Evolutionary conservation across 2,113 vertebrate genomes (phyloP), one percentile per base, ranked within the genome.

Genomic region (Phylloscopus trochiloides): DNA sequence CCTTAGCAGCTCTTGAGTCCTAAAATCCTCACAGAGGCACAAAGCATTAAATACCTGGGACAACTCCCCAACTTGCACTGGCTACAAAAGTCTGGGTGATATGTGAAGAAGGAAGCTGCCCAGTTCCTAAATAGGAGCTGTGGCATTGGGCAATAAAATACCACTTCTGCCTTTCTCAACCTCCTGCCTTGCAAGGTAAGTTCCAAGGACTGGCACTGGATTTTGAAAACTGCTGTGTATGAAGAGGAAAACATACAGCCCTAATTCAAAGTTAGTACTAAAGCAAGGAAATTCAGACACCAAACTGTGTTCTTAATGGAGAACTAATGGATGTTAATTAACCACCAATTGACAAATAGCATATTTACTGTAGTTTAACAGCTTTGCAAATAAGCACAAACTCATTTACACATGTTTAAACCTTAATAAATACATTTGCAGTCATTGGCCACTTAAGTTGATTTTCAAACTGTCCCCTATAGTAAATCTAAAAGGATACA

Each of bases 401-500:
- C 70, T 81, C 71, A 96, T 91, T 96, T 96, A 96, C 92, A 95
- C 92, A 90, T 83, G 77, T 96, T 97, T 97, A 97, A 96, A 94
- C 84, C 92, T 95, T 92, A 97, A 96, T 96, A 97, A 96, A 96
- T 94, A 95, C 59, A 95, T 80, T 95, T 97, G 94, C 50, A 96
- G 72, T 94, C 72, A 96, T 63, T 85, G 91, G 71, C 74, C 62
- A 38, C 81, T 97, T 95, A 97, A 84, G 90, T 31, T 90, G 74
- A 96, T 95, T 94, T 88, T 94, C 77, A 59, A 54, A 90, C 72
- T 89, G 93, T 84, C 76, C 50, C 85, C 52, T 66, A 58, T 65
- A 87, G 92, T 96, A 97, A 96, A 92, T 94, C 70, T 83, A 92
- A 96, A 80, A 81, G 82, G 90, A 96, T 93, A 90, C 86, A 96